phyloP scores from a whole-genome alignment of 1,140 invertebrate genomes.

The Elysia chlorotica region DNA sequence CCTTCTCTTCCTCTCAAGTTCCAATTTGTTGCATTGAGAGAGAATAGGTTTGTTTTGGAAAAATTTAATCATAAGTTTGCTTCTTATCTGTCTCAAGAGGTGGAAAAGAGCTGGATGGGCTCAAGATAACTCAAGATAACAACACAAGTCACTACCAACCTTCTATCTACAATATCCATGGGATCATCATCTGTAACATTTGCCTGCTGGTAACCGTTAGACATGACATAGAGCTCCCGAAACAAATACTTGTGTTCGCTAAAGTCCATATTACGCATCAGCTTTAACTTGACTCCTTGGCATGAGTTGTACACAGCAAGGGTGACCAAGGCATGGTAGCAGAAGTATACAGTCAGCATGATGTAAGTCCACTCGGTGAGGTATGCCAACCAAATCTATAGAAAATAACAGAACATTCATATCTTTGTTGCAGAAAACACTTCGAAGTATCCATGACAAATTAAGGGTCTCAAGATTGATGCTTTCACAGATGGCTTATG shows the following conservation, averaged over 20 bases:
- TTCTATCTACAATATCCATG: too few relatives aligned
- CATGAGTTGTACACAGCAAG: slow-evolving; percentile 17
- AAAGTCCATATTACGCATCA: background rate
- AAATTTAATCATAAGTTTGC: too few relatives aligned
- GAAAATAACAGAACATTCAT: background rate
- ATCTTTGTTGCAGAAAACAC: background rate
- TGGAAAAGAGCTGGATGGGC: too few relatives aligned
- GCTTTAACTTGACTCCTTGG: background rate
- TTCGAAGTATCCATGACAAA: background rate
- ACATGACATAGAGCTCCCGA: slow-evolving; percentile 3
- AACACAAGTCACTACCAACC: too few relatives aligned
- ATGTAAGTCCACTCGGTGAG: slow-evolving; percentile 51
- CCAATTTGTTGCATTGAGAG: too few relatives aligned
- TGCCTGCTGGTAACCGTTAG: background rate
- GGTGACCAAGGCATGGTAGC: slow-evolving; percentile 30
- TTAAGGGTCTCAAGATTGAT: background rate
- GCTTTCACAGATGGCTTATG: background rate
- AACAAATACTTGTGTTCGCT: background rate
- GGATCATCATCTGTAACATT: too few relatives aligned
- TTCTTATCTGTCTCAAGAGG: too few relatives aligned
- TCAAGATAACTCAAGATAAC: too few relatives aligned
- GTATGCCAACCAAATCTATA: slow-evolving; percentile 31
- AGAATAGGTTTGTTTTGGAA: too few relatives aligned
- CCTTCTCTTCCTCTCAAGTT: too few relatives aligned
- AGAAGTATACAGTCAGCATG: slow-evolving; percentile 38